Evolutionary conservation across 2,113 vertebrate genomes (phyloP).

Genomic region (Oophaga pumilio): DNA sequence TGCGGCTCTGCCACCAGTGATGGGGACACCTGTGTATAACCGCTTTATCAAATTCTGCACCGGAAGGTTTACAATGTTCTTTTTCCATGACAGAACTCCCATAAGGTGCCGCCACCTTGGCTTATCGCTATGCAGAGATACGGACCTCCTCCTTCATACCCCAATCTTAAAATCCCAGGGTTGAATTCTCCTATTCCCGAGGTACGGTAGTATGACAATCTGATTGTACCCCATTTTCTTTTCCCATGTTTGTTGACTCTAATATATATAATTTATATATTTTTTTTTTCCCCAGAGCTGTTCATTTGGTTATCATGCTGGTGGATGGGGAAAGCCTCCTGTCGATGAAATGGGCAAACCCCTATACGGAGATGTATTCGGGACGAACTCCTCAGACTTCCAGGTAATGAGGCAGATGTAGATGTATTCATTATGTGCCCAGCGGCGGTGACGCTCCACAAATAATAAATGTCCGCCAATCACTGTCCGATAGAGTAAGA

Average conservation of each 20-base stretch:
- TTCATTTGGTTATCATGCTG: conserved; percentile 89
- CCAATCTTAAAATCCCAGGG: conserved; percentile 89
- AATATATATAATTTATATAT: neutral
- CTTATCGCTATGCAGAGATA: conserved; percentile 92
- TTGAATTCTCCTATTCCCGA: conserved; percentile 90
- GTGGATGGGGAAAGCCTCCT: conserved; percentile 91
- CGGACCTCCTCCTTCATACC: conserved; percentile 89
- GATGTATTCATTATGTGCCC: neutral
- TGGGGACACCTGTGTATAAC: too few species aligned
- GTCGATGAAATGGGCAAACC: conserved; percentile 90
- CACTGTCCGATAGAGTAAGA: conserved; percentile 71
- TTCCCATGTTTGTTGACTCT: neutral
- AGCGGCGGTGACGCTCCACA: too few species aligned
- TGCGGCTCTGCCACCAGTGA: too few species aligned
- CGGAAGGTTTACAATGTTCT: neutral
- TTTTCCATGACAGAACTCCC: conserved; percentile 77
- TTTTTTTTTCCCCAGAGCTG: conserved; percentile 74
- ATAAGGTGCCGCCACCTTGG: conserved; percentile 92
- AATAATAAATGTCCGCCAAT: neutral
- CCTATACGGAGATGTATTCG: conserved; percentile 90
- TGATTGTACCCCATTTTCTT: neutral
- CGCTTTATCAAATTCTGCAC: neutral
- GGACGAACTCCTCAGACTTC: conserved; percentile 87
- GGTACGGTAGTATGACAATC: conserved; percentile 63
- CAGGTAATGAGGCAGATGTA: conserved; percentile 69